Evolutionary conservation across 2,797 vertebrate species (phyloP).

Genomic region (Lerista edwardsae): DNA sequence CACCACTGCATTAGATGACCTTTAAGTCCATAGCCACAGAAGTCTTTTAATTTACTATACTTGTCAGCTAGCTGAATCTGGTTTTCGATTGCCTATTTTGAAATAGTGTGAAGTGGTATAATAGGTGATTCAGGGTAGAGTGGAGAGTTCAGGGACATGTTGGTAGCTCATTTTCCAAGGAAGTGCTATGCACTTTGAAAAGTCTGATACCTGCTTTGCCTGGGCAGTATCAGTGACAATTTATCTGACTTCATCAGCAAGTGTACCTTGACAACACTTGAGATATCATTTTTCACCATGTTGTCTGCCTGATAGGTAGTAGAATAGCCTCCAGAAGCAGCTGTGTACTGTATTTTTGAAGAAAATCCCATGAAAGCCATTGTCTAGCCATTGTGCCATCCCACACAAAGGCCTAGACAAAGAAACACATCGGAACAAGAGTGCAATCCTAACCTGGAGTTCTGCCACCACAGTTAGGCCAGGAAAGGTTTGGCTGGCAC

Average conservation of each 20-base stretch:
- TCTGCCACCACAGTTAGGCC: no score
- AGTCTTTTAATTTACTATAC: background rate
- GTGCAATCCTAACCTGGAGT: no score
- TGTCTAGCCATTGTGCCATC: background rate
- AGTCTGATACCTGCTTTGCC: background rate
- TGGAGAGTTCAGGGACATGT: background rate
- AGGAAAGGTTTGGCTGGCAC: no score
- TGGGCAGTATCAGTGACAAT: background rate
- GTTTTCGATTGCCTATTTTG: background rate
- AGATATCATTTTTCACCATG: background rate
- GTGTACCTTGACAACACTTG: background rate
- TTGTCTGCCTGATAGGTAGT: background rate
- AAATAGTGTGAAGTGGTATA: background rate
- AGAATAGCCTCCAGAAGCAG: background rate
- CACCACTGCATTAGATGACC: background rate
- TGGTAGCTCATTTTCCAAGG: background rate
- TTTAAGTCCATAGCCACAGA: background rate
- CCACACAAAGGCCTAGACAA: background rate
- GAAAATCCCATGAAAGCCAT: conserved; percentile 1
- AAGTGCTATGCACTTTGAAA: background rate
- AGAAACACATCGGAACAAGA: no score
- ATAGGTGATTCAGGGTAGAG: background rate
- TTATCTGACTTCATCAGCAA: background rate
- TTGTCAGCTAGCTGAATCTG: background rate
- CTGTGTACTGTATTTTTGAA: background rate